Evolutionary conservation across 2,113 vertebrate species (phyloP), one percentile per base, ranked within the genome.

Genomic region (Limnothrissa miodon): DNA sequence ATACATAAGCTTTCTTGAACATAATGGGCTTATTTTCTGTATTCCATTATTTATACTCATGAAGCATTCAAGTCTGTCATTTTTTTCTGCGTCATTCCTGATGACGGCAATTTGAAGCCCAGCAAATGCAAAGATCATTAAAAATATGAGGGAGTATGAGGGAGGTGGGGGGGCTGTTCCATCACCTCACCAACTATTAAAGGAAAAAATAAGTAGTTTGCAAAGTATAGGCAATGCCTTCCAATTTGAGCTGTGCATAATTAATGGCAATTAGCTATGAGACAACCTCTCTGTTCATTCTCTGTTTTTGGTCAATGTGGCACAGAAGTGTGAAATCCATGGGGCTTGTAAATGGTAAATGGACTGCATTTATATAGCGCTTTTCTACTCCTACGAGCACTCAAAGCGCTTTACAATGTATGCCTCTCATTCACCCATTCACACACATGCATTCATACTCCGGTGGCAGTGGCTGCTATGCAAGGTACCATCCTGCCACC

Each of bases 121-220:
- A 15, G 66, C 29, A 19, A 74, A 74, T 36, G 66, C 66, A 74
- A 74, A 74, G 66, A 74, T 74, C 66, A 74, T 74, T 74, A 74
- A 74, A 74, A 33, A 36, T 74, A 1, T 17, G 36, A 74, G n/a
- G n/a, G n/a, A n/a, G 66, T 33, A 29, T 29, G 11, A 70, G 29
- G 1, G 33, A 13, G 66, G 11, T 36, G 29, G 1, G 33, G 33
- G 66, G 29, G 3, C 29, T 36, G 15, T 74, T 74, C 66, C 13
- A 36, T 74, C 66, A 74, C 29, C 13, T 11, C 66, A 4, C 66
- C 66, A 74, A 10, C 36, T 36, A 74, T 39, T 39, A 33, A 36
- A 74, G 29, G 29, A 29, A 39, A 74, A 74, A 36, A 56, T 56
- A 56, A 56, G 53, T 56, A 70, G 33, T 17, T 8, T 70, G 62